These are phyloP conservation scores for Parauchenoglanis punctatus DNA, from an alignment of 2,797 vertebrate genomes.

Conservation along the genomic window DNA sequence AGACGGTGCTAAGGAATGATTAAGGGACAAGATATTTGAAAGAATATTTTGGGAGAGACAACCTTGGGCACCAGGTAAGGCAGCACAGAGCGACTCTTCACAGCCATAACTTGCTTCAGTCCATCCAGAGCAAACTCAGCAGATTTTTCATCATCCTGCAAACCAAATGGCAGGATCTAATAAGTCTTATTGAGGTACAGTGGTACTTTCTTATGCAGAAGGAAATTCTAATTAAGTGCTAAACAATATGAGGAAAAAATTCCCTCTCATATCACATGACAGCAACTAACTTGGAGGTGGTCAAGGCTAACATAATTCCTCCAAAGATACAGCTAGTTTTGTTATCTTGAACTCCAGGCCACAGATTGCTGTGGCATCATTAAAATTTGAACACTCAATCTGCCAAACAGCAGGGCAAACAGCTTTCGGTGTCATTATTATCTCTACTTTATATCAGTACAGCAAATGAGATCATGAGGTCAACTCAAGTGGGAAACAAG, in stretches of 20 bases:
- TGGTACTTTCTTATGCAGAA: not conserved
- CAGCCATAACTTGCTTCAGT: constrained; percentile 97
- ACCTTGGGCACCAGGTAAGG: constrained; percentile 98
- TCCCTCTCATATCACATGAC: not conserved
- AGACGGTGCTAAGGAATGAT: not conserved
- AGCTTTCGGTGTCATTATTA: no score
- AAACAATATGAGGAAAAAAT: not conserved
- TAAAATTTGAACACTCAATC: not conserved
- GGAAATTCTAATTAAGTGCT: not conserved
- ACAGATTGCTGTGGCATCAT: not conserved
- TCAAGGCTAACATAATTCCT: not conserved
- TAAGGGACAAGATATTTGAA: constrained; percentile 60
- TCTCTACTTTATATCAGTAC: no score
- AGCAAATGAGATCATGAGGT: no score
- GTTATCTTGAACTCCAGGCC: not conserved
- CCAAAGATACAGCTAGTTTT: not conserved
- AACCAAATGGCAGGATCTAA: not conserved
- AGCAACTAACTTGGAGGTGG: not conserved
- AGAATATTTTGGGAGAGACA: constrained; percentile 6
- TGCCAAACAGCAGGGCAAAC: not conserved
- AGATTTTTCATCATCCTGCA: constrained; percentile 85
- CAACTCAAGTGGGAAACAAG: no score
- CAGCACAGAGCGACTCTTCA: constrained; percentile 96
- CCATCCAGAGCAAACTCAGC: constrained; percentile 95
- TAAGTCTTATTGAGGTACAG: not conserved